phyloP scores from a whole-genome alignment of 2,888 invertebrate genomes.

The Chalcosyrphus nemorum region DNA sequence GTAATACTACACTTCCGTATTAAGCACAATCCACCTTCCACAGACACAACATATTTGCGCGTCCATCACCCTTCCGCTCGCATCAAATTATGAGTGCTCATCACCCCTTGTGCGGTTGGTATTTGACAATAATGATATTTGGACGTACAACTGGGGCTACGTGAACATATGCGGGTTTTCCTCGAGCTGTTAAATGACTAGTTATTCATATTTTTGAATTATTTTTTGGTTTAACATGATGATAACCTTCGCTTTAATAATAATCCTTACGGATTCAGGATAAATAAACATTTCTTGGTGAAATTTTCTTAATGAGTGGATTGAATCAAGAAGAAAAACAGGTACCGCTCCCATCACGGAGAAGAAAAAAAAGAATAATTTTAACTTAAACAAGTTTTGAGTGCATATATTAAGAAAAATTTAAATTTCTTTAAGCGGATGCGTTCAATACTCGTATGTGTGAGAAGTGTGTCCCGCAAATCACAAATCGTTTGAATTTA shows the following conservation, averaged over 20 bases:
- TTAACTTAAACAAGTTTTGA: background rate
- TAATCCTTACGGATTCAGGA: background rate
- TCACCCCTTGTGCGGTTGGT: constrained; percentile 4
- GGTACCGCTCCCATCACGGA: background rate
- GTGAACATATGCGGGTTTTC: constrained; percentile 22
- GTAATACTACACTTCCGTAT: constrained; percentile 22
- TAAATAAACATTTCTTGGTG: background rate
- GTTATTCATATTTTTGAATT: constrained; percentile 25
- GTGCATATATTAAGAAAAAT: constrained; percentile 18
- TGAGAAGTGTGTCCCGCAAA: constrained; percentile 1
- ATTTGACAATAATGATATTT: constrained; percentile 18
- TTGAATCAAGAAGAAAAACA: background rate
- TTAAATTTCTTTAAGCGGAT: background rate
- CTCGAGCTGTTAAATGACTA: background rate
- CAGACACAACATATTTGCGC: background rate
- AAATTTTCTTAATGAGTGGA: background rate
- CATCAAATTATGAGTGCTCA: background rate
- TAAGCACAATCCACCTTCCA: background rate
- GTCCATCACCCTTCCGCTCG: background rate
- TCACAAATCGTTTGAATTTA: background rate
- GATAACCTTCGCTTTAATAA: background rate
- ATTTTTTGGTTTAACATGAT: background rate
- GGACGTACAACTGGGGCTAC: background rate
- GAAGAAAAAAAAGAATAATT: background rate
- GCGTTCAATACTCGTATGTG: no score